A percentile compares a stretch with the other conserved stretches of the same genome.
These are phyloP conservation scores for Trachelus troglodyta DNA, from an alignment of 2,888 invertebrate genomes.

Conservation along the genomic window DNA sequence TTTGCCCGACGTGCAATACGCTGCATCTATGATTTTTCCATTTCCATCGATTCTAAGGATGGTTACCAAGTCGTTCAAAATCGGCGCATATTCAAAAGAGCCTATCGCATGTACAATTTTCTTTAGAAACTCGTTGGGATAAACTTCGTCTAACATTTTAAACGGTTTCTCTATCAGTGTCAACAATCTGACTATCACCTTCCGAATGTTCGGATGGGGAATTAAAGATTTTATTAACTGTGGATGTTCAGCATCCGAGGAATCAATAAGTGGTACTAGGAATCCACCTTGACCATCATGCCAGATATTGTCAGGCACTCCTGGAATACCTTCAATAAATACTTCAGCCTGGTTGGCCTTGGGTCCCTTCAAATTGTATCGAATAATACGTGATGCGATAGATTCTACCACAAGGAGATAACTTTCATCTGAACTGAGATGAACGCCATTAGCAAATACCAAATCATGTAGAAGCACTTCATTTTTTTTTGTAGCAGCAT, in stretches of 20 bases:
- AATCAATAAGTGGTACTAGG: conserved; percentile 72
- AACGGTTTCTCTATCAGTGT: conserved; percentile 74
- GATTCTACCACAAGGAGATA: conserved; percentile 86
- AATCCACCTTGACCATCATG: conserved; percentile 74
- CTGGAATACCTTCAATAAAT: conserved; percentile 86
- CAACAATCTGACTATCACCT: conserved; percentile 73
- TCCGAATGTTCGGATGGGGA: conserved; percentile 74
- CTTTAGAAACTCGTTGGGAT: conserved; percentile 76
- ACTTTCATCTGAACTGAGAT: conserved; percentile 82
- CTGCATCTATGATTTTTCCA: conserved; percentile 78
- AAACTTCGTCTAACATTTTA: conserved; percentile 72
- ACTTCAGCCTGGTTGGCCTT: conserved; percentile 84
- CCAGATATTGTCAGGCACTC: conserved; percentile 73
- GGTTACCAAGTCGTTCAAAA: conserved; percentile 31
- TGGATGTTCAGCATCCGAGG: conserved; percentile 72
- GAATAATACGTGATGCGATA: conserved; percentile 73
- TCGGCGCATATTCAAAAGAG: conserved; percentile 37
- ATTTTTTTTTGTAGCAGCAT: conserved; percentile 81
- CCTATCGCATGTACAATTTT: conserved; percentile 69
- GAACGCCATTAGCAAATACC: conserved; percentile 90
- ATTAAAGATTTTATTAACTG: conserved; percentile 69
- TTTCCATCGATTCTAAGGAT: conserved; percentile 74
- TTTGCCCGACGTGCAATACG: conserved; percentile 73
- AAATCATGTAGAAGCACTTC: conserved; percentile 81
- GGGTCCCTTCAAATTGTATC: conserved; percentile 83